phyloP scores from a whole-genome alignment of 1,140 invertebrate genomes.

The Eufriesea mexicana region DNA sequence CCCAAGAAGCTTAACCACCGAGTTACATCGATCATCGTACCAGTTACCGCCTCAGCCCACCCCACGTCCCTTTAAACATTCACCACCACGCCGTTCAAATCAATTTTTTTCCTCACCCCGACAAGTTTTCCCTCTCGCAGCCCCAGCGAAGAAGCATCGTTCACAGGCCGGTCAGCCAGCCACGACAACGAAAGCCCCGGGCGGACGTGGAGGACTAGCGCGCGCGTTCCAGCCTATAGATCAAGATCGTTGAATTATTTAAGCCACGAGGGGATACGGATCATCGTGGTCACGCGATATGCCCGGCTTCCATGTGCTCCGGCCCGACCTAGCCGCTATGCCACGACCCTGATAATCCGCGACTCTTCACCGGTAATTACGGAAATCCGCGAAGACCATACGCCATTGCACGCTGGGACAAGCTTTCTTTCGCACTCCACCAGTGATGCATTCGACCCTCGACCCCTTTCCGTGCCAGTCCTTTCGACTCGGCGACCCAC shows the following conservation, averaged over 20 bases:
- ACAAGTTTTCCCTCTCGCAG: not conserved
- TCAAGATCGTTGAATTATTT: constrained; percentile 75
- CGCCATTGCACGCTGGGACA: not conserved
- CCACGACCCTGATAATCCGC: constrained; percentile 51
- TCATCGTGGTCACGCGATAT: constrained; percentile 73
- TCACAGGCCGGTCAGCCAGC: constrained; percentile 13
- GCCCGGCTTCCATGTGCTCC: constrained; percentile 17
- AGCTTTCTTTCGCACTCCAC: not conserved
- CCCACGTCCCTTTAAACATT: constrained; percentile 5
- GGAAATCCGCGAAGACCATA: not conserved
- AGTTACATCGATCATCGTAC: not conserved
- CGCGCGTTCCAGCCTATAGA: constrained; percentile 47
- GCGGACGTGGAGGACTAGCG: constrained; percentile 37
- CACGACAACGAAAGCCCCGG: constrained; percentile 20
- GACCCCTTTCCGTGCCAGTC: not conserved
- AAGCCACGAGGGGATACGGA: constrained; percentile 66
- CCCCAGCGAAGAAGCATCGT: constrained; percentile 17
- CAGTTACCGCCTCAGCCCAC: not conserved
- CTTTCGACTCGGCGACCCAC: constrained; percentile 20
- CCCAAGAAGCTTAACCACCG: constrained; percentile 7
- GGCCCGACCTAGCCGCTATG: not conserved
- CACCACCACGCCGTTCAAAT: not conserved
- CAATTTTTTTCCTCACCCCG: not conserved
- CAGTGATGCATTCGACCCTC: constrained; percentile 36
- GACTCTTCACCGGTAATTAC: constrained; percentile 29